Evolutionary conservation across 2,113 vertebrate species (phyloP), one percentile per base, ranked within the genome.

Genomic region (Dermatemys mawii): DNA sequence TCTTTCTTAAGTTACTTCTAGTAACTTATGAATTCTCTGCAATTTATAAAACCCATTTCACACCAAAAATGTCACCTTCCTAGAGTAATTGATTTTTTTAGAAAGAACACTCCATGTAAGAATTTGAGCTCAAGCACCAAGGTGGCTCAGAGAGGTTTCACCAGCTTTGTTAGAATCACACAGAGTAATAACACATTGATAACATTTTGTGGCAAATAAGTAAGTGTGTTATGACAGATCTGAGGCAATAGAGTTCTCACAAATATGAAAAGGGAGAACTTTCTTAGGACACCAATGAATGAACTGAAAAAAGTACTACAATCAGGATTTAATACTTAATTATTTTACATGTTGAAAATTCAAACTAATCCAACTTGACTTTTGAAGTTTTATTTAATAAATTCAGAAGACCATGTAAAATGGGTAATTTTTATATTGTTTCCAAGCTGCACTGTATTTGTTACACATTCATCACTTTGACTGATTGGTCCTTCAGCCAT

Each of bases 1-100:
- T 93, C 94, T 92, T 92, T 90, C 83, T 91, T 83, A 97, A 96
- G 95, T 97, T 96, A 97, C 94, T 90, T 91, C 91, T 79, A 90
- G 93, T 93, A 95, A 96, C 95, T 83, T 95, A 97, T 93, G 91
- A 81, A 70, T 92, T 95, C 22, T 93, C 94, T 96, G 83, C 35
- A 82, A 93, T 67, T 96, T 89, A 46, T 0, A 90, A 86, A 84
- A 84, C 60, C 48, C 79, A 35, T 88, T 85, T 84, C 41, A 63
- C 24, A 79, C 29, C 70, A 83, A 95, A 85, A 29, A 2, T 32
- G 91, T 55, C 90, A 94, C 8, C 86, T 95, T 96, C 35, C 82
- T 89, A 78, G 29, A 87, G 48, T 73, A 92, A 79, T 27, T 63
- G 48, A 84, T 60, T 49, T n/a, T 78, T 90, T 81, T 49, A 86